phyloP scores from a whole-genome alignment of 2,888 invertebrate genomes.

The Fabriciana adippe region DNA sequence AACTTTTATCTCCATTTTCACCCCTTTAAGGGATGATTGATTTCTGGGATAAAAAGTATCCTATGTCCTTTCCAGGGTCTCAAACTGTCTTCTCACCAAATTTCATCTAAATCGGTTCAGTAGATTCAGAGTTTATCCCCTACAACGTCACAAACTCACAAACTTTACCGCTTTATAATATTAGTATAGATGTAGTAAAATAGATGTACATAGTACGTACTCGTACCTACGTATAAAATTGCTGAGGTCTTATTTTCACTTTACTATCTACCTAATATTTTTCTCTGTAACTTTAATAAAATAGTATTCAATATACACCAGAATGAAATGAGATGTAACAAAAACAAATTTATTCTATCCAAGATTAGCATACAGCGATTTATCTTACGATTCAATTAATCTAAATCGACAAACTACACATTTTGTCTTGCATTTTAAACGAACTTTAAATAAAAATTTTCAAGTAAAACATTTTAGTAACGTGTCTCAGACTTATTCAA shows the following conservation, averaged over 20 bases:
- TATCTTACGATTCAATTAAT: constrained; percentile 35
- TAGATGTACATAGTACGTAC: too few species aligned
- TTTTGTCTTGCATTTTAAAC: constrained; percentile 27
- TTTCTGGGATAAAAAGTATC: too few species aligned
- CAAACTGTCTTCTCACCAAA: too few species aligned
- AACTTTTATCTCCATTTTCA: too few species aligned
- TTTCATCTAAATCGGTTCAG: too few species aligned
- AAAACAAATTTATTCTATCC: constrained; percentile 18
- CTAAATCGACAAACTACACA: constrained; percentile 30
- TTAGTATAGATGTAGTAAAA: too few species aligned
- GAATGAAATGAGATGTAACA: constrained; percentile 14
- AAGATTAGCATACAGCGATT: constrained; percentile 29
- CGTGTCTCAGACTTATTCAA: background rate
- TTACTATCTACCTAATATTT: background rate
- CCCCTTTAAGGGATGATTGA: too few species aligned
- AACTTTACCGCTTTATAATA: too few species aligned
- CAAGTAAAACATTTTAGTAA: background rate
- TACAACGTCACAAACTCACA: too few species aligned
- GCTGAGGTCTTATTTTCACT: background rate
- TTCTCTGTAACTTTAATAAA: background rate
- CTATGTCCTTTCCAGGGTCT: too few species aligned
- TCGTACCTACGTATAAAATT: background rate
- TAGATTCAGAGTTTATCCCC: too few species aligned
- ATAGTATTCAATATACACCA: background rate
- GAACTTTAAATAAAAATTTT: constrained; percentile 20